Evolutionary conservation across 2,888 invertebrate species (phyloP), one percentile per base, ranked within the genome.

Genomic region (Eupithecia dodoneata): DNA sequence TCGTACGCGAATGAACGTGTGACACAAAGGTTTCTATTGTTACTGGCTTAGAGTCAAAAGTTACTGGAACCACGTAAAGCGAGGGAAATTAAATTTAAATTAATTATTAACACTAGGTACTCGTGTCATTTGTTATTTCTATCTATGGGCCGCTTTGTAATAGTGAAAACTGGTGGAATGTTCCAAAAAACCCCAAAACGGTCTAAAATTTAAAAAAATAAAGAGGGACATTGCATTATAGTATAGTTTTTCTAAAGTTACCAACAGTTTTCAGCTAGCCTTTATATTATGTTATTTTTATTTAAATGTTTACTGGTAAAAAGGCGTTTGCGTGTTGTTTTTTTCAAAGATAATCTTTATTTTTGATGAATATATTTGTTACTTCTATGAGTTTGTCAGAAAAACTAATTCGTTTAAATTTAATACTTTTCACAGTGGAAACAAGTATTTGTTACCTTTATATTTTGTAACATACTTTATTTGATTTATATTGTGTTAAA

Each of bases 211-310:
- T 85, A 83, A 74, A 82, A 82, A 84, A 82, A 80, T 85, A 82
- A 86, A 84, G 91, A 92, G 92, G 93, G 91, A 93, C 92, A 91
- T 93, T 91, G 92, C 91, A 89, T 87, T 87, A 83, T 93, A 92
- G 89, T 85, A 86, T 90, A 93, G 84, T 91, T 89, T 89, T 92
- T 92, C 93, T 93, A 92, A 92, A 94, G 94, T 94, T 94, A 94
- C 94, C 94, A 94, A 90, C 91, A 93, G 93, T 93, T 94, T 92
- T 93, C 93, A 89, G 94, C 93, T 94, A 94, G 94, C 89, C 90
- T 93, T 76, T 74, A 72, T 88, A 87, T 91, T 82, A 90, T 89
- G 80, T 82, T 90, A 87, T 91, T 88, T 90, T 90, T 90, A 86
- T 87, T 88, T 70, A 88, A 87, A 85, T 85, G 85, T 87, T 78